Evolutionary conservation across 2,797 vertebrate genomes (phyloP), one percentile per base, ranked within the genome.

Genomic region (Platyrinchus mystaceus): DNA sequence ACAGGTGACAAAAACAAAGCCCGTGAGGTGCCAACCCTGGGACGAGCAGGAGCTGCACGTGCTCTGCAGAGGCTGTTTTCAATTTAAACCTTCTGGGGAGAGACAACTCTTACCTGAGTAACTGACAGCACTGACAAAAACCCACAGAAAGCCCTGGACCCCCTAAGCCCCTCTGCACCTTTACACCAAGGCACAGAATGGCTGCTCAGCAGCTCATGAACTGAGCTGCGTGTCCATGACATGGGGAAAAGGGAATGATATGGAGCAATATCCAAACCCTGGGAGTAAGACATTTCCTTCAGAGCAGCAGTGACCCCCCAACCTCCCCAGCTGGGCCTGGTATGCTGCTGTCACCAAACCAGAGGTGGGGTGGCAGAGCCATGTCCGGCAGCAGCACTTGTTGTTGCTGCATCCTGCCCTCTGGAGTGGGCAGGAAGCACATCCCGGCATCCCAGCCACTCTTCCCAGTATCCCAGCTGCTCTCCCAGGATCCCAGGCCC

Each of bases 401-500:
- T 17, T 6, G 41, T 24, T 5, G 0, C 36, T 55, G 21, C 46
- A 11, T 4, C 26, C 49, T 37, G 4, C 12, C 10, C 24, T 36
- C 28, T 1, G 0, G 64, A 73, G 26, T 0, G 0, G 2, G 39
- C 34, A 78, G 58, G 27, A 89, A 5, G 2, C 4, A 2, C 1
- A 6, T 1, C 30, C 20, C 1, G 0, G 41, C 17, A 36, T 2
- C 34, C 18, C 7, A 74, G 34, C 22, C 0, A 6, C 7, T 58
- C 0, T 6, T 6, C 27, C 20, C 2, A 0, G 46, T 14, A 36
- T 2, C 37, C 18, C 7, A 78, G 37, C 26, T 0, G 0, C 52
- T 21, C 37, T 12, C 28, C 34, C 2, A 0, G 12, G 15, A 56
- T 0, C 11, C 39, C 52, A 34, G 30, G 13, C 41, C 10, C 3